Evolutionary conservation across 2,888 invertebrate genomes (phyloP).

Genomic region (Aporophyla nigra): DNA sequence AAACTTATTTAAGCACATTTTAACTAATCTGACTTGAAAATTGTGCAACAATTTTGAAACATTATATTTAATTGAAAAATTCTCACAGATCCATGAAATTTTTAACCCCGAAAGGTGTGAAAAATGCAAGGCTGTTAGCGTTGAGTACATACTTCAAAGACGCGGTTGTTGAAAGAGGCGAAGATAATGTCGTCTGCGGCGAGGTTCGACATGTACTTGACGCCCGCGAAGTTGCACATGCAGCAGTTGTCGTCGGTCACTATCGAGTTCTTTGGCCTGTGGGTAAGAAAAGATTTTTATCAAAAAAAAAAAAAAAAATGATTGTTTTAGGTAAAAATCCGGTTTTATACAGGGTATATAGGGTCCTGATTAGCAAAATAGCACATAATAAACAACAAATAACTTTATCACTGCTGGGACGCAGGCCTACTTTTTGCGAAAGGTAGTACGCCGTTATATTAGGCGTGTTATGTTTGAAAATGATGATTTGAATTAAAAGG

Average conservation of each 20-base stretch:
- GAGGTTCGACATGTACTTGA: conserved; percentile 94
- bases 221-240: conserved; percentile 96
- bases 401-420: not conserved
- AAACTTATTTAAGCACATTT: not conserved
- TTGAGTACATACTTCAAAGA: conserved; percentile 93
- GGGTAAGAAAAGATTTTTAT: conserved; percentile 6
- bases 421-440: not conserved
- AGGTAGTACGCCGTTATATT: not conserved
- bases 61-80: not conserved
- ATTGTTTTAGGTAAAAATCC: too few species aligned
- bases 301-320: too few species aligned
- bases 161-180: conserved; percentile 96
- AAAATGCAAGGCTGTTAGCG: not conserved
- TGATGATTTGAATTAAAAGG: not conserved
- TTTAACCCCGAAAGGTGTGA: conserved; percentile 2
- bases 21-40: not conserved
- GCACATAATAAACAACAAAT: not conserved
- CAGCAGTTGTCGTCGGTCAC: conserved; percentile 98
- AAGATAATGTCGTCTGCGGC: conserved; percentile 95
- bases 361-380: not conserved
- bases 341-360: not conserved
- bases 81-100: not conserved
- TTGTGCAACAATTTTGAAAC: not conserved
- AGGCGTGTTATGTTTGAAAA: not conserved
- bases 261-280: conserved; percentile 90